A percentile compares a stretch with the other conserved stretches of the same genome.
These are phyloP conservation scores for Dugesia japonica DNA, from an alignment of 2,888 invertebrate genomes.

Conservation along the genomic window DNA sequence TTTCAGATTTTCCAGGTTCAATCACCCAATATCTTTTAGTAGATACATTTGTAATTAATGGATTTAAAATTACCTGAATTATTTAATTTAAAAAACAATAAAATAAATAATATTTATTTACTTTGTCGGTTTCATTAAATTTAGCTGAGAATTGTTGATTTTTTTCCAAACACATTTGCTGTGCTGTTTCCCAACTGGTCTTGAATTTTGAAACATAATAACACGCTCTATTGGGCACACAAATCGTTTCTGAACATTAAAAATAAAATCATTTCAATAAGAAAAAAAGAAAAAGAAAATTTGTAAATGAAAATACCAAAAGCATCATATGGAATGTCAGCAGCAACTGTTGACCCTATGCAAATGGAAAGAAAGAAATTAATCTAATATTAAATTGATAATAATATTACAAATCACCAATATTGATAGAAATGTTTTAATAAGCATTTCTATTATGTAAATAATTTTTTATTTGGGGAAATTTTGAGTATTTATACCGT, in stretches of 20 bases:
- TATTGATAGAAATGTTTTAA: not conserved
- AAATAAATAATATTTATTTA: not conserved
- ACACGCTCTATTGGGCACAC: not conserved
- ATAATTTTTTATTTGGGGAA: not conserved
- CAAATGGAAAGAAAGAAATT: not conserved
- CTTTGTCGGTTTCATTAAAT: not conserved
- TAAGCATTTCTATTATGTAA: not conserved
- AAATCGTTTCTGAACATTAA: not conserved
- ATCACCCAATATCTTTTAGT: not conserved
- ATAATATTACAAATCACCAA: not conserved
- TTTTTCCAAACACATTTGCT: not conserved
- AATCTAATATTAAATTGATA: not conserved
- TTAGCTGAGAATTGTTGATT: not conserved
- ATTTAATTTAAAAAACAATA: not conserved
- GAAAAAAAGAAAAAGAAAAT: not conserved
- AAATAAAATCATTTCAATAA: not conserved
- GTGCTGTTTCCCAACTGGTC: not conserved
- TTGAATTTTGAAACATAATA: not conserved
- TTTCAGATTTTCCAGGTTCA: not conserved
- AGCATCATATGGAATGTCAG: not conserved
- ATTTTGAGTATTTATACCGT: not conserved
- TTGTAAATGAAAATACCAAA: not conserved
- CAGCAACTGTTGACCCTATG: not conserved
- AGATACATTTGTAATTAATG: not conserved
- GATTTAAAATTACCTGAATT: not conserved